A percentile compares a stretch with the other conserved stretches of the same genome.
Evolutionary conservation across 2,113 vertebrate species (phyloP).

Genomic region (Labeo rohita): DNA sequence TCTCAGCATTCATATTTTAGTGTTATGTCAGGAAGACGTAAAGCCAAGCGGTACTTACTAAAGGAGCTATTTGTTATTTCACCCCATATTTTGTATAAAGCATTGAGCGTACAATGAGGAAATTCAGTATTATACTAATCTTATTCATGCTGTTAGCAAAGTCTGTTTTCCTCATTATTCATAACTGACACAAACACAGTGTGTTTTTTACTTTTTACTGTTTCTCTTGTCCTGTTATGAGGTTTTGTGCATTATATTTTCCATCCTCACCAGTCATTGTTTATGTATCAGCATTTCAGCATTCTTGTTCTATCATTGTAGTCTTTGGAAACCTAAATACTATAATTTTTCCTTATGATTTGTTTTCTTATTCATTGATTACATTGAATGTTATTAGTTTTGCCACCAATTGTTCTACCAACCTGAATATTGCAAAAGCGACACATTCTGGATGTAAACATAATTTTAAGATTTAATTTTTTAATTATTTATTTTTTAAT

Average conservation of each 20-base stretch:
- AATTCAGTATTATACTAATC: constrained; percentile 8
- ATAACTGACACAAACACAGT: not conserved
- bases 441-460: too few species aligned
- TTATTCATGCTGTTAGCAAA: not conserved
- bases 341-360: not conserved
- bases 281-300: not conserved
- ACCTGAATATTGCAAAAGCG: not conserved
- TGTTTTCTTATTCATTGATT: not conserved
- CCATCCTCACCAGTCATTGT: not conserved
- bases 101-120: constrained; percentile 42
- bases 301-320: not conserved
- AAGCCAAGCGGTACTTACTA: constrained; percentile 38
- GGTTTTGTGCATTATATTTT: not conserved
- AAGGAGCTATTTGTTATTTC: constrained; percentile 66
- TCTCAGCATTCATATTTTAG: constrained; percentile 57
- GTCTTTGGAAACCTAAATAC: not conserved
- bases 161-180: not conserved
- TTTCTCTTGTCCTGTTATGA: not conserved
- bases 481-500: too few species aligned
- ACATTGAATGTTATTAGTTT: too few species aligned
- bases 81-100: constrained; percentile 48
- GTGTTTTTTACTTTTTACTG: not conserved
- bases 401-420: not conserved
- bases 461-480: too few species aligned
- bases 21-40: constrained; percentile 49